Conservation (phyloP, 2,888 invertebrate species). For the Arctia plantaginis region DNA sequence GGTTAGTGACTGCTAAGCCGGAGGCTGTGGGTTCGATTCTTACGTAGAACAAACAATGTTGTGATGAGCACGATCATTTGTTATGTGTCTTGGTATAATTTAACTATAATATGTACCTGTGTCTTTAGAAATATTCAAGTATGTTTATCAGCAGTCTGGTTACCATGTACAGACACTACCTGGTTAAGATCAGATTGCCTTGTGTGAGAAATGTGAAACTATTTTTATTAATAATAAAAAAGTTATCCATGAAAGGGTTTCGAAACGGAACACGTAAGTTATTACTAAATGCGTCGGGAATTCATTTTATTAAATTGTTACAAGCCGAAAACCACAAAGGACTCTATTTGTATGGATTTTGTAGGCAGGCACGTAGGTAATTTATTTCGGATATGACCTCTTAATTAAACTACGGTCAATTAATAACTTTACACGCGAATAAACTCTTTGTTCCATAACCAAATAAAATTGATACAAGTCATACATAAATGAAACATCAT, state of each 20-base stretch:
- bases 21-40: no score
- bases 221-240: neutral
- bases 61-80: no score
- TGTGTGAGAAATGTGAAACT: no score
- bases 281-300: slow-evolving; percentile 1
- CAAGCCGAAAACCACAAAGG: neutral
- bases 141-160: no score
- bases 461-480: neutral
- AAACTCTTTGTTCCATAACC: neutral
- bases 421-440: neutral
- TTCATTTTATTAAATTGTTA: neutral
- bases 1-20: no score
- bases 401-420: neutral
- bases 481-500: no score
- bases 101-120: no score
- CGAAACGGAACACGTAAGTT: neutral
- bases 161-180: no score
- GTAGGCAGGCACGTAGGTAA: neutral
- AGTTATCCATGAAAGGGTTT: slow-evolving; percentile 2
- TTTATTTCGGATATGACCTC: neutral
- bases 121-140: no score
- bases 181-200: no score
- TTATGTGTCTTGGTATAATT: no score
- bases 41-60: no score
- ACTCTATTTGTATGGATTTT: neutral